Conservation (phyloP, 2,113 vertebrate genomes). For the Peucedramus taeniatus region DNA sequence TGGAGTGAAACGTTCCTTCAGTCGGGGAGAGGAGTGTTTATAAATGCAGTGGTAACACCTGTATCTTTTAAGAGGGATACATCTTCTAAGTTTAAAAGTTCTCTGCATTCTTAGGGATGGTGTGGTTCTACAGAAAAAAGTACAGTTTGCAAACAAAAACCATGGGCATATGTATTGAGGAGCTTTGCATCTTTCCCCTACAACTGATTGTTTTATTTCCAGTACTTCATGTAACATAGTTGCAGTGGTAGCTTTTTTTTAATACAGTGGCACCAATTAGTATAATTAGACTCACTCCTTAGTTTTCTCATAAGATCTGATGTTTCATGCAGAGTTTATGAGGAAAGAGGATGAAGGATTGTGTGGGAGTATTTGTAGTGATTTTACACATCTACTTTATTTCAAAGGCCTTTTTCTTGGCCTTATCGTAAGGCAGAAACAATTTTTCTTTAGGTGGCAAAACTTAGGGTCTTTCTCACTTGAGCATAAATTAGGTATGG, state of each 20-base stretch:
- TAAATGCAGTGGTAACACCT: neutral
- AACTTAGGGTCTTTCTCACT: neutral
- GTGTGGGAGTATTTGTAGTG: neutral
- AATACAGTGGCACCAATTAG: neutral
- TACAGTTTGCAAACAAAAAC: neutral
- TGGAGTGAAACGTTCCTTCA: neutral
- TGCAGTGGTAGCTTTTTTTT: neutral
- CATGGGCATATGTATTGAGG: neutral
- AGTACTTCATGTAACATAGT: neutral
- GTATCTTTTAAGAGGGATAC: neutral
- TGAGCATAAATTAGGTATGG: neutral
- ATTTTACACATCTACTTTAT: neutral
- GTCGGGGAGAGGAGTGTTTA: neutral
- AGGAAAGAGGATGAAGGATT: neutral
- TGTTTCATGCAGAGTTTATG: neutral
- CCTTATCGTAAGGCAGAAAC: neutral
- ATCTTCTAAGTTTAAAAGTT: neutral
- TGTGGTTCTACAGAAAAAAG: neutral
- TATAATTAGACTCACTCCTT: neutral
- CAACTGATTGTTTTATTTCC: neutral
- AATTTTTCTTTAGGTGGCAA: neutral
- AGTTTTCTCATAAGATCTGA: neutral
- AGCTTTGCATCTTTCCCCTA: neutral
- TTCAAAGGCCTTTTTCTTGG: neutral
- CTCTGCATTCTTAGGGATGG: neutral